phyloP scores from a whole-genome alignment of 2,888 invertebrate species.

The Philopedon plagiatum region DNA sequence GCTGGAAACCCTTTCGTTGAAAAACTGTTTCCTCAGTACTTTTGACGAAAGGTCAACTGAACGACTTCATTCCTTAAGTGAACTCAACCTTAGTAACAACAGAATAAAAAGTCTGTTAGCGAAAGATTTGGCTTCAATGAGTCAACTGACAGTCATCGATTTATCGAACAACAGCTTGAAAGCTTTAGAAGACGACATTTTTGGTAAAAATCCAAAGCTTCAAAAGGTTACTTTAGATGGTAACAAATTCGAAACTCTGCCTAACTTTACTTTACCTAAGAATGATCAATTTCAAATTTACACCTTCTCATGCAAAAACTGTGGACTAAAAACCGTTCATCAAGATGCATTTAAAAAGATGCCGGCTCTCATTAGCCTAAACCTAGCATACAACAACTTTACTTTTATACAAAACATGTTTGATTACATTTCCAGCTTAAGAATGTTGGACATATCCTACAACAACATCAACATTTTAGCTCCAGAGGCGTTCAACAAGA shows the following conservation, averaged over 20 bases:
- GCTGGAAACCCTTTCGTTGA: conserved; percentile 78
- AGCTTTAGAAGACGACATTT: conserved; percentile 77
- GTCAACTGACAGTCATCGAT: conserved; percentile 79
- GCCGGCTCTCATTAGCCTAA: conserved; percentile 75
- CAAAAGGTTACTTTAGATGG: conserved; percentile 80
- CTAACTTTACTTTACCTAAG: conserved; percentile 71
- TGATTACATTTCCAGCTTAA: conserved; percentile 72
- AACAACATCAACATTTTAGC: conserved; percentile 78
- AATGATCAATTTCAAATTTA: conserved; percentile 52
- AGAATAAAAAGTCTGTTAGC: conserved; percentile 78
- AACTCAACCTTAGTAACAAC: conserved; percentile 80
- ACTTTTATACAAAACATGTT: conserved; percentile 75
- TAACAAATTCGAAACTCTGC: conserved; percentile 78
- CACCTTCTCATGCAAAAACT: conserved; percentile 80
- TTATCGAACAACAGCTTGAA: conserved; percentile 81
- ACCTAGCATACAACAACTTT: conserved; percentile 76
- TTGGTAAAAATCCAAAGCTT: conserved; percentile 78
- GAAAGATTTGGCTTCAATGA: conserved; percentile 78
- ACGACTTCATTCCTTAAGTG: conserved; percentile 69
- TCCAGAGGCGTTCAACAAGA: conserved; percentile 76
- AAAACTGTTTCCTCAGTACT: conserved; percentile 77
- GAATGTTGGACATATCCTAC: conserved; percentile 80
- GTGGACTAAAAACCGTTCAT: conserved; percentile 76
- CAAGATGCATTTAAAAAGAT: conserved; percentile 80
- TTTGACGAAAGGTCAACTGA: conserved; percentile 78